A percentile compares a stretch with the other conserved stretches of the same genome.
phyloP scores from a whole-genome alignment of 2,797 vertebrate species.

The Clamator glandarius region DNA sequence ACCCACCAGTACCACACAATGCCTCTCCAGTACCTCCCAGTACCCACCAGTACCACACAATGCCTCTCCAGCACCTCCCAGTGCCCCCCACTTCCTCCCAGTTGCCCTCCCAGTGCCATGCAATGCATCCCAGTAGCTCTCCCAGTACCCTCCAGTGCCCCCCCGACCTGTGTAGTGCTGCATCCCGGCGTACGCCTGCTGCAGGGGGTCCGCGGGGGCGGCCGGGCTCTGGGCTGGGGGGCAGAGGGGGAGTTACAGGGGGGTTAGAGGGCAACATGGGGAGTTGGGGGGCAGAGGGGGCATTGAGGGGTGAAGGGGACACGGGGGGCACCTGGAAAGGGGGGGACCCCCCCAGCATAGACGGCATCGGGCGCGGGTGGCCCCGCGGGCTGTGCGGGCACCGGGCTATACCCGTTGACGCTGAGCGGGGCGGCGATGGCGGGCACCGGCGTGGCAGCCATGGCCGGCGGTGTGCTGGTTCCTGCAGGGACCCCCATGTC shows the following conservation, averaged over 20 bases:
- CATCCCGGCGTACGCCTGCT: constrained; percentile 94
- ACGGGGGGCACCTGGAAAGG: constrained; percentile 86
- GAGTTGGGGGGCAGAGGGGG: not conserved
- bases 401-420: constrained; percentile 89
- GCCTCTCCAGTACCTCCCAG: no score
- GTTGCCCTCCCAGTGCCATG: no score
- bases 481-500: constrained; percentile 70
- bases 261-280: no score
- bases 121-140: no score
- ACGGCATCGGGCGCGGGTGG: constrained; percentile 88
- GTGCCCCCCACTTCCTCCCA: no score
- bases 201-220: constrained; percentile 87
- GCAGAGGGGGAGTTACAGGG: not conserved
- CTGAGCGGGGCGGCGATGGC: constrained; percentile 87
- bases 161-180: constrained; percentile 93
- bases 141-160: no score
- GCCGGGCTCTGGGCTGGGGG: constrained; percentile 89
- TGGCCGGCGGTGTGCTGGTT: constrained; percentile 91
- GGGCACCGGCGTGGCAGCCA: constrained; percentile 87
- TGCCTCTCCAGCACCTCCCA: no score
- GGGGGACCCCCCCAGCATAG: constrained; percentile 90
- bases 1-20: not conserved
- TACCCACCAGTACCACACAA: not conserved
- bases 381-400: constrained; percentile 85
- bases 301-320: constrained; percentile 26